phyloP scores from a whole-genome alignment of 1,140 invertebrate genomes.

The Aphelenchoides fujianensis region DNA sequence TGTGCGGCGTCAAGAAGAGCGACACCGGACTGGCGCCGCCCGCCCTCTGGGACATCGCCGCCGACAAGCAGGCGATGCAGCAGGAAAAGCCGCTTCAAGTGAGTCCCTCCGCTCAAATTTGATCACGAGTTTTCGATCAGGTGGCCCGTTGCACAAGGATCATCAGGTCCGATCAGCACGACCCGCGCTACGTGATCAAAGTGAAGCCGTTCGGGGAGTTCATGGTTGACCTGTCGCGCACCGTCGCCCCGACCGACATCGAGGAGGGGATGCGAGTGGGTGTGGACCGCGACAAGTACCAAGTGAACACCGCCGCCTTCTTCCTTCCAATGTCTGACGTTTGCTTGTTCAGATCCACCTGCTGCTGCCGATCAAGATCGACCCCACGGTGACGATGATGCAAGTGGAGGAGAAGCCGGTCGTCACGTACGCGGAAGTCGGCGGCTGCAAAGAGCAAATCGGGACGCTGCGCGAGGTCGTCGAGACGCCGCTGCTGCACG shows the following conservation, averaged over 20 bases:
- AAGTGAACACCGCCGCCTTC: too few relatives aligned
- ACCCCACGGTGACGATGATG: constrained; percentile 99
- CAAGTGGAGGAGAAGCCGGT: constrained; percentile 99
- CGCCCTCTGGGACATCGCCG: constrained; percentile 96
- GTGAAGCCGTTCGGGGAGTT: constrained; percentile 99
- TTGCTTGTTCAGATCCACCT: too few relatives aligned
- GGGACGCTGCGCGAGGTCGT: constrained; percentile 97
- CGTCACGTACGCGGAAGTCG: constrained; percentile 97
- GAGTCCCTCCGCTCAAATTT: too few relatives aligned
- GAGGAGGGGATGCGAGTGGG: constrained; percentile 99
- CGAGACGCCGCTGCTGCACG: constrained; percentile 89
- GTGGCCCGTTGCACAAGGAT: too few relatives aligned
- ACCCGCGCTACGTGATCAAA: constrained; percentile 99
- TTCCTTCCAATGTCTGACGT: too few relatives aligned
- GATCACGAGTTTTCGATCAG: too few relatives aligned
- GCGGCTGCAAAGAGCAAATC: constrained; percentile 97
- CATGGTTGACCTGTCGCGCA: constrained; percentile 96
- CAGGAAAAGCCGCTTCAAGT: constrained; percentile 94
- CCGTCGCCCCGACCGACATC: constrained; percentile 98
- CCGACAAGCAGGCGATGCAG: constrained; percentile 95
- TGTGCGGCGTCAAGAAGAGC: constrained; percentile 74
- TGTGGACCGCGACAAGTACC: constrained; percentile 90
- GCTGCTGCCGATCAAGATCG: constrained; percentile 96
- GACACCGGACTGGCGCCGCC: constrained; percentile 87
- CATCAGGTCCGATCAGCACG: constrained; percentile 93